Evolutionary conservation across 2,888 invertebrate genomes (phyloP), one percentile per base, ranked within the genome.

Genomic region (Choristoneura rosaceana): DNA sequence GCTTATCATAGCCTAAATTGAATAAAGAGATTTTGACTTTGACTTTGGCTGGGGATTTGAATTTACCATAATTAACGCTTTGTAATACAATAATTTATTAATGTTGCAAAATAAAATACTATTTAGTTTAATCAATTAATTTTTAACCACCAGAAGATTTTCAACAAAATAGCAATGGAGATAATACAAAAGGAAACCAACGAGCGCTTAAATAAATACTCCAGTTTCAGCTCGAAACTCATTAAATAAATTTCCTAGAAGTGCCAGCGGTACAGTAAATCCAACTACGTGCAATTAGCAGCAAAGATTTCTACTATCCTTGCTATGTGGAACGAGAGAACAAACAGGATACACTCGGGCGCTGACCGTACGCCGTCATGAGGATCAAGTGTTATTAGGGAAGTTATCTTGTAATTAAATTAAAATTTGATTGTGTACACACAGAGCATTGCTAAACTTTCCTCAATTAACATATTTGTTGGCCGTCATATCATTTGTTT

Each of bases 201-300:
- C 45, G 70, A 59, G 50, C 62, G 64, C 62, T 25, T 55, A 38
- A 38, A 38, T 69, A 73, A 66, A 59, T 66, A 74, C 71, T 73
- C 77, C 64, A 74, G 76, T 77, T 77, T 77, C 76, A 76, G 75
- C 77, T 76, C 78, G 76, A 75, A 74, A 70, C 74, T 78, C 77
- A 76, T 80, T 81, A 45, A 75, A 78, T 80, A 76, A 79, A 78
- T 77, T 80, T 80, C 80, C 75, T 75, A 78, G 77, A 79, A 79
- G 77, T 78, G 76, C 76, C 74, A 76, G 74, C 75, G 75, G 76
- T 64, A 68, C 59, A 59, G 73, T 73, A 69, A 68, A 69, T 78
- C 76, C 76, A 74, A 70, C 74, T 69, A 74, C 74, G 74, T 76
- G 78, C 77, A 63, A 55, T 38, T 70, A 47, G 64, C 64, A 38